Base-by-base conservation (phyloP, 2,888 invertebrate species). In the Spodoptera littoralis region DNA sequence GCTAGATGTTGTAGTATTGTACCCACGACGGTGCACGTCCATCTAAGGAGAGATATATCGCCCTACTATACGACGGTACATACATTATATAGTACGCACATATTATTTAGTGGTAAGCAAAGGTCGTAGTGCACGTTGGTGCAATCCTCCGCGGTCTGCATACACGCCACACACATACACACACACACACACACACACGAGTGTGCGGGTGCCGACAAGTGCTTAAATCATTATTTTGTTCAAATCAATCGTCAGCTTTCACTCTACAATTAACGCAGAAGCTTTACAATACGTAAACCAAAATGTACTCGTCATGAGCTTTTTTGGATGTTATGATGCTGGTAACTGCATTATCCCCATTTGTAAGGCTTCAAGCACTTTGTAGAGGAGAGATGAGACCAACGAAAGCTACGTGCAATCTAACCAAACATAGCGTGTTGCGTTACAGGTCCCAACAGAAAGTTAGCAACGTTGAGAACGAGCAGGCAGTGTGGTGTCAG, bases 381-480 rank as follows among this genome's bases (percentile, higher is more conserved):
- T 42, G 30, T 27, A 22, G 44, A 8, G 45, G 11, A 30, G 41
- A 6, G 12, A n/a, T 8, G 47, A 18, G 11, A 13, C 4, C 18
- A 44, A 44, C 4, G 11, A 5, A 36, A 36, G 36, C 36, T 9
- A 8, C 8, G 36, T 36, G 36, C 9, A 8, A 36, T 36, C 6
- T 36, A 36, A 9, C 36, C 8, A 36, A 36, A 36, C 36, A 36
- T 6, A 5, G 3, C 27, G 27, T 5, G 5, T 30, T 30, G 30
- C 36, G 36, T 36, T 59, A 4, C 85, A 84, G 84, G 84, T 84
- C 78, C 67, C 73, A 79, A 84, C 75, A 81, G 45, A 57, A 24
- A 59, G 71, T 77, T 82, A 78, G 81, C 73, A 69, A 82, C 83
- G 81, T 81, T 70, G 82, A 84, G 84, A 73, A 57, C 57, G 12